Percentiles rank a stretch among this genome's conserved stretches.
Conservation (phyloP, 2,888 invertebrate species). For the Tanytarsus gracilentus region DNA sequence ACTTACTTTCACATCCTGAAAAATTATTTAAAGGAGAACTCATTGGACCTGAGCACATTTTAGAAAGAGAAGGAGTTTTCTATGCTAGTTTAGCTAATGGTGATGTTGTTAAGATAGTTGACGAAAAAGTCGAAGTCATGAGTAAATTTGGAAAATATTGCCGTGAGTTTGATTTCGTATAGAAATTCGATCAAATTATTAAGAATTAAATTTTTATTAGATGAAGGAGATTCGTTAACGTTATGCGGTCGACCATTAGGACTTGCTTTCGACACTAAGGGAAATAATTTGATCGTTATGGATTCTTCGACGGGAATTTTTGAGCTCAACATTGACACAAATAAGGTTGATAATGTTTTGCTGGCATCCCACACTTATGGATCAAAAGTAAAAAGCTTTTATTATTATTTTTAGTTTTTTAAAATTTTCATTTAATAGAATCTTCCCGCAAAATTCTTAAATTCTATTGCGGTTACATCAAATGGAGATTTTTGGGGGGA, state of each 20-base stretch:
- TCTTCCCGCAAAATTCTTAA: no score
- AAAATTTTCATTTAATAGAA: no score
- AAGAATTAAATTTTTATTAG: no score
- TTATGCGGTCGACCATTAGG: constrained; percentile 92
- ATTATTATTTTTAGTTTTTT: no score
- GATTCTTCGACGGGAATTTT: constrained; percentile 88
- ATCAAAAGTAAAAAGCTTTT: no score
- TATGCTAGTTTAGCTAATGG: constrained; percentile 47
- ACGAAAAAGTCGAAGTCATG: constrained; percentile 59
- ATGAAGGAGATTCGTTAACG: no score
- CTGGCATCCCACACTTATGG: no score
- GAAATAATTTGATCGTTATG: constrained; percentile 54
- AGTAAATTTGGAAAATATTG: constrained; percentile 70
- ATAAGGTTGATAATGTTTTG: constrained; percentile 57
- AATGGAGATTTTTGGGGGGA: no score
- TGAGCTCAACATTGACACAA: constrained; percentile 66
- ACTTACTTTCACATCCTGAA: constrained; percentile 57
- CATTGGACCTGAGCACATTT: constrained; percentile 73
- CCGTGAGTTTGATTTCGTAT: constrained; percentile 54
- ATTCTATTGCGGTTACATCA: no score
- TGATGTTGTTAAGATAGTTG: constrained; percentile 64
- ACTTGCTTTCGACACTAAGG: constrained; percentile 64
- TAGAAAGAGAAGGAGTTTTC: constrained; percentile 56
- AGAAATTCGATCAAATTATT: no score
- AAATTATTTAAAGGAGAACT: constrained; percentile 60